These are phyloP conservation scores for Danio jaintianensis DNA, from an alignment of 2,797 vertebrate species.

Conservation along the genomic window DNA sequence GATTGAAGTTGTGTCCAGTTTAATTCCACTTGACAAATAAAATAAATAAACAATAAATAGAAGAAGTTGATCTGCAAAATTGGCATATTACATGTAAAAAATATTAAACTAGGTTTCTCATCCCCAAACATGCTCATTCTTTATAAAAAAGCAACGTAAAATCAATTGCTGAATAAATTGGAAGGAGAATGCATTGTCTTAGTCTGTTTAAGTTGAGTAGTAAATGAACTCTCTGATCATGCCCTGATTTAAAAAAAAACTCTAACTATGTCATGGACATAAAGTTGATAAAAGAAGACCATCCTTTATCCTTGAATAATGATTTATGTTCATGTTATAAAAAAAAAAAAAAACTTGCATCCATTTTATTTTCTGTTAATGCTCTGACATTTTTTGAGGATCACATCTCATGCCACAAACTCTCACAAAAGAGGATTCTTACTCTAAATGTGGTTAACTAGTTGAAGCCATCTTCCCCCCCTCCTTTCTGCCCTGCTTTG, in stretches of 20 bases:
- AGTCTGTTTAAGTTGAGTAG: conserved; percentile 47
- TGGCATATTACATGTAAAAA: conserved; percentile 10
- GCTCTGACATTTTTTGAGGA: background rate
- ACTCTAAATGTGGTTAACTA: conserved; percentile 9
- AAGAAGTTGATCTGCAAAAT: background rate
- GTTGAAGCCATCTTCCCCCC: conserved; percentile 10
- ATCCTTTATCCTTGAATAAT: conserved; percentile 22
- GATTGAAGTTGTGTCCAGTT: too few relatives aligned
- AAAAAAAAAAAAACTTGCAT: background rate
- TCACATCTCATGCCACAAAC: background rate
- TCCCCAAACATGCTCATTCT: conserved; percentile 31
- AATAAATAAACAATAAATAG: background rate
- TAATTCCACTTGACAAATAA: background rate
- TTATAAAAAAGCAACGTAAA: conserved; percentile 53
- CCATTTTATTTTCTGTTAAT: conserved; percentile 2
- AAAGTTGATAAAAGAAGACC: conserved; percentile 41
- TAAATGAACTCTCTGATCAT: conserved; percentile 52
- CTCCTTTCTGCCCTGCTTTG: conserved; percentile 7
- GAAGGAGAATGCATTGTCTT: conserved; percentile 49
- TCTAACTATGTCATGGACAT: conserved; percentile 52
- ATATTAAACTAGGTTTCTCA: conserved; percentile 43
- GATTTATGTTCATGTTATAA: conserved; percentile 30
- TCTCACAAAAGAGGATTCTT: background rate
- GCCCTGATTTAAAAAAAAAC: conserved; percentile 48
- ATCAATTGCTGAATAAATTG: conserved; percentile 51